These are phyloP conservation scores for Diloba caeruleocephala DNA, from an alignment of 2,888 invertebrate species.

Conservation along the genomic window DNA sequence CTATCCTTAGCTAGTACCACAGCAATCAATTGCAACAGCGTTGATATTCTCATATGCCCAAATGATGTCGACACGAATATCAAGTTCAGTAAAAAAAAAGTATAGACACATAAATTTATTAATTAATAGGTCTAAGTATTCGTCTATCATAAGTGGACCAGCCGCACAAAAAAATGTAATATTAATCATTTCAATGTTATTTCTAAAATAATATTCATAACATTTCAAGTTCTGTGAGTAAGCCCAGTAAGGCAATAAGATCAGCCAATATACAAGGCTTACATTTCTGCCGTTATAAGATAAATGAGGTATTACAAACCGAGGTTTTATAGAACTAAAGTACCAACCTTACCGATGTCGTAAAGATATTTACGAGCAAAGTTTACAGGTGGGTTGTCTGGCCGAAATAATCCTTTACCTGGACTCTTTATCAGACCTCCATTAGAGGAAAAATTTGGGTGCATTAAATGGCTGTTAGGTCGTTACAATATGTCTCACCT, in stretches of 20 bases:
- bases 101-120: too few species aligned
- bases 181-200: too few species aligned
- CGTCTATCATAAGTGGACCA: too few species aligned
- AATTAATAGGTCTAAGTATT: too few species aligned
- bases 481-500: neutral
- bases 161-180: too few species aligned
- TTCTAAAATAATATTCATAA: too few species aligned
- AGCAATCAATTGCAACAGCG: too few species aligned
- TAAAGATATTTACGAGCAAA: constrained; percentile 43
- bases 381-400: constrained; percentile 32
- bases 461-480: constrained; percentile 9
- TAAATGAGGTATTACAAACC: constrained; percentile 18
- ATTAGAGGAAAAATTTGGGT: constrained; percentile 34
- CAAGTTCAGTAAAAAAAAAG: too few species aligned
- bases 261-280: constrained; percentile 7
- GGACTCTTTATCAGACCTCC: constrained; percentile 13
- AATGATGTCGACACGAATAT: too few species aligned
- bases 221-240: too few species aligned
- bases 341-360: constrained; percentile 21
- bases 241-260: neutral
- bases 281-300: constrained; percentile 16
- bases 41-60: too few species aligned
- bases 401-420: constrained; percentile 31
- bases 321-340: constrained; percentile 29
- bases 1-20: too few species aligned